Evolutionary conservation across 2,797 vertebrate genomes (phyloP).

Genomic region (Phrynocephalus forsythii): DNA sequence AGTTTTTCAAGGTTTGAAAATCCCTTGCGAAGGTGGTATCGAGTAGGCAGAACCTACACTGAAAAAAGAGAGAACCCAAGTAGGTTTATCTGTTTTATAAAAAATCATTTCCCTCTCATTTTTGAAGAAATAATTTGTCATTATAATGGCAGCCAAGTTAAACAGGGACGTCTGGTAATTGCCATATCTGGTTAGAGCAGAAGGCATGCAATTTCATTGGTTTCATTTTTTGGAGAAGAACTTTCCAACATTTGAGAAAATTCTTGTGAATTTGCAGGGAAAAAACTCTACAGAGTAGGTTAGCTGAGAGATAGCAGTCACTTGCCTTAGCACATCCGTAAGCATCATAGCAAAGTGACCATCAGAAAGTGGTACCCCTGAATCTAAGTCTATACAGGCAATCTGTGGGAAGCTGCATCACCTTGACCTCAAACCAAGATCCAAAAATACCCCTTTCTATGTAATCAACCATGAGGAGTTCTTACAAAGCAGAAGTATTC

Average conservation of each 20-base stretch:
- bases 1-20: too few species aligned
- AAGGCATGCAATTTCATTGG: background rate
- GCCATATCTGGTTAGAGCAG: background rate
- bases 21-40: too few species aligned
- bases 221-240: background rate
- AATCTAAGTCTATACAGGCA: background rate
- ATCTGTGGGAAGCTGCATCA: too few species aligned
- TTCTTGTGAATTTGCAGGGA: background rate
- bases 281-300: background rate
- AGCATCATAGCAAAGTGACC: background rate
- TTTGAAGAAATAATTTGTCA: too few species aligned
- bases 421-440: too few species aligned
- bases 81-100: too few species aligned
- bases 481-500: background rate
- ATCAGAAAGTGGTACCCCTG: background rate
- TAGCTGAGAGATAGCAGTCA: background rate
- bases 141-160: too few species aligned
- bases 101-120: too few species aligned
- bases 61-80: too few species aligned
- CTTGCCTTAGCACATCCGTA: background rate
- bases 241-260: background rate
- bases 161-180: background rate
- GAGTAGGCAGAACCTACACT: too few species aligned
- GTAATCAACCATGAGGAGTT: background rate
- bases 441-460: background rate